Conservation (phyloP, 2,888 invertebrate genomes). For the Ephialtes manifestator region DNA sequence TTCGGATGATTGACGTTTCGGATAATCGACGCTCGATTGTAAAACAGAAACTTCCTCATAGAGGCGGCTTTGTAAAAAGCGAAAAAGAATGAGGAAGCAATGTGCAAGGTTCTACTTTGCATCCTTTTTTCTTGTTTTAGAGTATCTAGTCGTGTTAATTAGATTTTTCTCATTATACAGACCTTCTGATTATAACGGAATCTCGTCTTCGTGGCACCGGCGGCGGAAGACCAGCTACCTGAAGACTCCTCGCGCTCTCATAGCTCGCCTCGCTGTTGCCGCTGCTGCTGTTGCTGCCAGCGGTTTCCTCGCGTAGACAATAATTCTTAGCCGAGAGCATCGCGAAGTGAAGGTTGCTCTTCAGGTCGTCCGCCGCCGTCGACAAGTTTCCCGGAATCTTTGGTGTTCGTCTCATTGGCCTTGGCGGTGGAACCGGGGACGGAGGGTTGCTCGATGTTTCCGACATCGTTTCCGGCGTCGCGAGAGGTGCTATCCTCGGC, state of each 20-base stretch:
- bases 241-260: slow-evolving; percentile 81
- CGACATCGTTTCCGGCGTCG: slow-evolving; percentile 93
- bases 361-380: slow-evolving; percentile 89
- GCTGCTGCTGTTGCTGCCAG: slow-evolving; percentile 83
- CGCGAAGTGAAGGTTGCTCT: slow-evolving; percentile 86
- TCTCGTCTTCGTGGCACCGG: slow-evolving; percentile 84
- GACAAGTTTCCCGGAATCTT: slow-evolving; percentile 90
- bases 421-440: slow-evolving; percentile 88
- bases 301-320: slow-evolving; percentile 78
- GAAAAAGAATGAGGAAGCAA: too few relatives aligned
- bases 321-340: slow-evolving; percentile 84
- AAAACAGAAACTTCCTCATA: too few relatives aligned
- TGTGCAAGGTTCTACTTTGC: too few relatives aligned
- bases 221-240: slow-evolving; percentile 81
- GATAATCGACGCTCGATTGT: too few relatives aligned
- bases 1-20: too few relatives aligned
- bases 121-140: too few relatives aligned
- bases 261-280: slow-evolving; percentile 83
- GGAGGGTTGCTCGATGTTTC: slow-evolving; percentile 93
- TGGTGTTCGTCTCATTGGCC: slow-evolving; percentile 89
- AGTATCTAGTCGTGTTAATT: too few relatives aligned
- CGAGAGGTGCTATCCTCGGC: slow-evolving; percentile 90
- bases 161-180: background rate
- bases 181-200: slow-evolving; percentile 80
- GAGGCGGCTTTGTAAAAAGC: too few relatives aligned